Evolutionary conservation across 2,113 vertebrate species (phyloP), one percentile per base, ranked within the genome.

Genomic region (Anguilla rostrata): DNA sequence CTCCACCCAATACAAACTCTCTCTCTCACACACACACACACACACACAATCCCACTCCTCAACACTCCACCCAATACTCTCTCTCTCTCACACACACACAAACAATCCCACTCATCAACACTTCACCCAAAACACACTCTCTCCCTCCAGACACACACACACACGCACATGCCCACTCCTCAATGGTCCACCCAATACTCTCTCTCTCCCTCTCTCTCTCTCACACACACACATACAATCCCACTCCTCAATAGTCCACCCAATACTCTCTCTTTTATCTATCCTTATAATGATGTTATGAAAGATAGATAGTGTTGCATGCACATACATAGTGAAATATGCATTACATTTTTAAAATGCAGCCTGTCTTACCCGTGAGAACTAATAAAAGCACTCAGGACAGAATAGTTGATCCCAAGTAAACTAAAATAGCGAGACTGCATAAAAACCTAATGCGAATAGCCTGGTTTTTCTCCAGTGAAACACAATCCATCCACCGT

Each of bases 401-500:
- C 66, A 46, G 41, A 63, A 18, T 81, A 56, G 81, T 79, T 49
- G 75, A 41, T 86, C 56, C 49, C 15, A 39, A 86, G 80, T 81
- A 49, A 81, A 60, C 34, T 63, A 78, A 66, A 49, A 83, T 79
- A 78, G 29, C 39, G 66, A 87, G 34, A 71, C 63, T 6, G 43
- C 49, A 78, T 87, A 83, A 78, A 83, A 87, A 83, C 53, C 41
- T 53, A 5, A 75, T 12, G 71, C 8, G 16, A 87, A 78, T 53
- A 87, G 39, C 39, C 12, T 16, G 39, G 82, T n/a, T 57, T 46
- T 18, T 60, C 34, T 34, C 34, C 20, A 39, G 34, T 57, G 86
- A 78, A 83, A 87, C 71, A 79, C 56, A 63, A 83, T 83, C 34
- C 82, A 60, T 83, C 39, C 39, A 40, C 53, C n/a, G 20, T 39